Conservation (phyloP, 2,113 vertebrate genomes). For the Tenebrosternarchus preto region DNA sequence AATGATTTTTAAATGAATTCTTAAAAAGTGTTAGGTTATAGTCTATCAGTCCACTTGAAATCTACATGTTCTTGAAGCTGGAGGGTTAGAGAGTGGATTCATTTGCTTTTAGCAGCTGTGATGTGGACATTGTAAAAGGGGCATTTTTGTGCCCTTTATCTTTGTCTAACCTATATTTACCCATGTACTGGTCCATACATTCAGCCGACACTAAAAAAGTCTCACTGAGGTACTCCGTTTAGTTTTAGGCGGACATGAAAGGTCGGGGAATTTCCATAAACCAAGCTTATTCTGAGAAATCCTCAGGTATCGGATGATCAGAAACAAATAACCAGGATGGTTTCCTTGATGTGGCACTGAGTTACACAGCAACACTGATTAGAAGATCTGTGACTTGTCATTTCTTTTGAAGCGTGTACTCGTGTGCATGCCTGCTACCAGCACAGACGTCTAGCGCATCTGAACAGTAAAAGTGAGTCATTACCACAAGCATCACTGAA, state of each 20-base stretch:
- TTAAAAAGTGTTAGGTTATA: too few species aligned
- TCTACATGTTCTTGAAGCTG: not conserved
- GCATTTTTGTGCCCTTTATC: too few species aligned
- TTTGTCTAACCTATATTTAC: too few species aligned
- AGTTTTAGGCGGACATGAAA: not conserved
- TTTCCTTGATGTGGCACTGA: not conserved
- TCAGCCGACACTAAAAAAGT: not conserved
- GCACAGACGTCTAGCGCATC: not conserved
- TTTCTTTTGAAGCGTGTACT: not conserved
- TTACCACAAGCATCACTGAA: constrained; percentile 41
- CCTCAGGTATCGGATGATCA: too few species aligned
- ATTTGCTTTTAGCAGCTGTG: constrained; percentile 2
- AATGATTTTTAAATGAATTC: too few species aligned
- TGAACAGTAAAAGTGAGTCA: constrained; percentile 44
- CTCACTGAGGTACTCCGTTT: not conserved
- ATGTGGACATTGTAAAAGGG: not conserved
- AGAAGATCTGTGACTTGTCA: not conserved
- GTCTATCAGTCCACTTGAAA: not conserved
- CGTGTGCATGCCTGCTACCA: not conserved
- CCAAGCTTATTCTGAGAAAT: too few species aligned
- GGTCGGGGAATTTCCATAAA: not conserved
- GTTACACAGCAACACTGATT: not conserved
- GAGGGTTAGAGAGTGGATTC: not conserved
- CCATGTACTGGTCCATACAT: too few species aligned
- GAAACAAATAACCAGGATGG: too few species aligned